phyloP scores from a whole-genome alignment of 2,888 invertebrate species.

The Gandaritis pyraliata region DNA sequence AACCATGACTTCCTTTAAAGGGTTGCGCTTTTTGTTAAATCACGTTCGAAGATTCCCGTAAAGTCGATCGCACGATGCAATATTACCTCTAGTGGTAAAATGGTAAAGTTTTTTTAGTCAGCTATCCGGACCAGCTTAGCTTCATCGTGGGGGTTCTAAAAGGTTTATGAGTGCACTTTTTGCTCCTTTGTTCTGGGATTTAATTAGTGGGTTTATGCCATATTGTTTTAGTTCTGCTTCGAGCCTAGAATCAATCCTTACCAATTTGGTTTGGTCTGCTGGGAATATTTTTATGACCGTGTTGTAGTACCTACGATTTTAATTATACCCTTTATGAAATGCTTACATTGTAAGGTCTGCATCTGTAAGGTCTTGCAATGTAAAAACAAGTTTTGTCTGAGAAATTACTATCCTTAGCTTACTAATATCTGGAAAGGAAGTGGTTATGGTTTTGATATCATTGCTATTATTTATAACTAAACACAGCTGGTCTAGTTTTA shows the following conservation, averaged over 20 bases:
- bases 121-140: constrained; percentile 60
- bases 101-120: constrained; percentile 64
- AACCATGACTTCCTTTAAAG: constrained; percentile 78
- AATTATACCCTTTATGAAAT: constrained; percentile 26
- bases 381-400: background rate
- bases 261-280: constrained; percentile 31
- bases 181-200: constrained; percentile 70
- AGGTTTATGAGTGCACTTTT: constrained; percentile 67
- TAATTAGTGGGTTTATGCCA: constrained; percentile 75
- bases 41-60: constrained; percentile 67
- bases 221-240: constrained; percentile 62
- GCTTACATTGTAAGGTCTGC: constrained; percentile 9
- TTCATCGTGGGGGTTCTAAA: constrained; percentile 78
- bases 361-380: background rate
- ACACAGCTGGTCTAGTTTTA: constrained; percentile 28
- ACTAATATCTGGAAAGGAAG: background rate
- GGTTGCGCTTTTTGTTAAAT: constrained; percentile 81
- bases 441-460: background rate
- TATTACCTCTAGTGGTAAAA: constrained; percentile 52
- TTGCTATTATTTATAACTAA: background rate
- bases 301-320: constrained; percentile 35
- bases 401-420: background rate
- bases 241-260: constrained; percentile 38
- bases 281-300: constrained; percentile 33
- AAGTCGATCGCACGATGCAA: constrained; percentile 69